Base-by-base conservation (phyloP, 2,888 invertebrate genomes). In the Trissolcus brochymenae region DNA sequence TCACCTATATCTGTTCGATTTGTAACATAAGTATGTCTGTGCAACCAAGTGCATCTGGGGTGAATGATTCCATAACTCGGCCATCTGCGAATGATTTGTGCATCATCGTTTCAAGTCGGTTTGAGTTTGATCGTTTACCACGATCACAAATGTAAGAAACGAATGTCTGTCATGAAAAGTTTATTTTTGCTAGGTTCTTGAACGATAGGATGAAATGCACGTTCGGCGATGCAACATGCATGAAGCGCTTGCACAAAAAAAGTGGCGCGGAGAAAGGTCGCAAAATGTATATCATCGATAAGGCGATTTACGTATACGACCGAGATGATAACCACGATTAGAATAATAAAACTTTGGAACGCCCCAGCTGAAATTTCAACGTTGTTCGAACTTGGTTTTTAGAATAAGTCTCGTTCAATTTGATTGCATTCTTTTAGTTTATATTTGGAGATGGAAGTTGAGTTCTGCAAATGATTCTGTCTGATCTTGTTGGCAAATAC, bases 51-150 rank as follows among this genome's bases (percentile, higher is more conserved):
- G 56, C 41, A 54, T 46, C 43, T 46, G 67, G 46, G 46, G 59
- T 35, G 35, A 53, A 67, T 54, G 67, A 67, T 61, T 55, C 61
- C 25, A 61, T 70, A 62, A 62, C 62, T 62, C 56, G 62, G 56
- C 50, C 62, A 71, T 71, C 57, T 71, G 71, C 46, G 17, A 51
- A 35, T 41, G 62, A 71, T 71, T 17, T 51, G 29, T 21, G 55
- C n/a, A 56, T 19, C 43, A 41, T 46, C 51, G 57, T 53, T 57
- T 50, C 51, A 57, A 71, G 19, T 62, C 35, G 14, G 53, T 61
- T 53, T 51, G 41, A 55, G 35, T 43, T 14, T 29, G n/a, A 16
- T 19, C 66, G 21, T 49, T 56, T 56, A 56, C 46, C 35, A 56
- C 6, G 4, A 14, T 14, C 56, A 41, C 25, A 35, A 57, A 66